These are phyloP conservation scores for Papilio aristodemus DNA, from an alignment of 1,140 invertebrate species.

Conservation along the genomic window DNA sequence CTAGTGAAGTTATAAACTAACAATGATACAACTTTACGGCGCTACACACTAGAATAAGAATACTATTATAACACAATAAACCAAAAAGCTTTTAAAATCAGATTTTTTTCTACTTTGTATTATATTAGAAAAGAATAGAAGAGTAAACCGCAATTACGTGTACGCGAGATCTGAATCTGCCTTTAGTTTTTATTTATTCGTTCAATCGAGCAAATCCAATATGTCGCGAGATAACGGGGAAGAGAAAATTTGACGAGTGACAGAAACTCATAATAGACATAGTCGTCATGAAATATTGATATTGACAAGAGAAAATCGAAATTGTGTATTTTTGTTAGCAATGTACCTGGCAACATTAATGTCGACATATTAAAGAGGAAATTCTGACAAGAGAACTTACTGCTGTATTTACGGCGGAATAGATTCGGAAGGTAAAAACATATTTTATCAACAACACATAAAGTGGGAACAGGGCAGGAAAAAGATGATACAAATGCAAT, in stretches of 20 bases:
- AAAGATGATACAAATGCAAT: too few relatives aligned
- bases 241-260: not conserved
- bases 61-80: too few relatives aligned
- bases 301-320: conserved; percentile 4
- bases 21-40: too few relatives aligned
- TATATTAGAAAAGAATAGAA: not conserved
- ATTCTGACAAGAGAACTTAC: too few relatives aligned
- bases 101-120: not conserved
- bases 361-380: conserved; percentile 1
- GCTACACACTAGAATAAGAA: too few relatives aligned
- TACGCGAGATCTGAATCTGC: not conserved
- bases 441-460: too few relatives aligned
- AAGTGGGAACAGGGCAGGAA: too few relatives aligned
- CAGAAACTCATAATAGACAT: conserved; percentile 1
- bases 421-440: too few relatives aligned
- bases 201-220: conserved; percentile 1
- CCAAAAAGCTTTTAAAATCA: not conserved
- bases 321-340: not conserved
- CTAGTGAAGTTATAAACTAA: too few relatives aligned
- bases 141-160: not conserved
- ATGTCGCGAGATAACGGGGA: not conserved
- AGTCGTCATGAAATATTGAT: not conserved
- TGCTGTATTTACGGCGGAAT: too few relatives aligned
- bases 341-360: not conserved
- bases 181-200: not conserved